These are phyloP conservation scores for Aptenodytes forsteri DNA, from an alignment of 2,113 vertebrate species.

Conservation along the genomic window DNA sequence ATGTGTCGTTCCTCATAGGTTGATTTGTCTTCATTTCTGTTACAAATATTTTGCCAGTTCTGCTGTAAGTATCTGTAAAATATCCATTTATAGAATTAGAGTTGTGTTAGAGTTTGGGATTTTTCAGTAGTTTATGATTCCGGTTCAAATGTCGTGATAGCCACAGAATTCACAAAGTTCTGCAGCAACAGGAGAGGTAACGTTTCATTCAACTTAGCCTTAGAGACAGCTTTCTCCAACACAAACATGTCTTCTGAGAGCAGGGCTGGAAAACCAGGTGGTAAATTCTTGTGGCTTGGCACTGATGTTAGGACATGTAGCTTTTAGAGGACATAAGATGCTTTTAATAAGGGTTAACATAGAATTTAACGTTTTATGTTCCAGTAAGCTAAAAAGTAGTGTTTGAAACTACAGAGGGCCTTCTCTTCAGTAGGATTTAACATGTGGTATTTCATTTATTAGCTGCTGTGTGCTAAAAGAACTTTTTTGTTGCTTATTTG, in stretches of 20 bases:
- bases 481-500: not conserved
- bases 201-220: not conserved
- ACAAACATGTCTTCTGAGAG: not conserved
- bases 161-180: not conserved
- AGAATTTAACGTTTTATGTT: not conserved
- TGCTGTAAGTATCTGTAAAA: not conserved
- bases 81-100: not conserved
- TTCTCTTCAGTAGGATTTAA: not conserved
- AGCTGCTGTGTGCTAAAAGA: not conserved
- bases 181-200: not conserved
- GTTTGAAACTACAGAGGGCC: not conserved
- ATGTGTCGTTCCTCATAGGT: not conserved
- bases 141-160: not conserved
- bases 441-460: not conserved
- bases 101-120: not conserved
- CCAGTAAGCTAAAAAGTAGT: not conserved
- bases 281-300: conserved; percentile 8
- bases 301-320: not conserved
- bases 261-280: not conserved
- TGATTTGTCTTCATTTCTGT: not conserved
- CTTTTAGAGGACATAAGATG: not conserved
- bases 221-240: not conserved
- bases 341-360: not conserved
- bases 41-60: not conserved
- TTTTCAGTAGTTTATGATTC: not conserved